Percentiles rank a stretch among this genome's conserved stretches.
Conservation (phyloP, 2,113 vertebrate species). For the Diphyllodes magnificus region DNA sequence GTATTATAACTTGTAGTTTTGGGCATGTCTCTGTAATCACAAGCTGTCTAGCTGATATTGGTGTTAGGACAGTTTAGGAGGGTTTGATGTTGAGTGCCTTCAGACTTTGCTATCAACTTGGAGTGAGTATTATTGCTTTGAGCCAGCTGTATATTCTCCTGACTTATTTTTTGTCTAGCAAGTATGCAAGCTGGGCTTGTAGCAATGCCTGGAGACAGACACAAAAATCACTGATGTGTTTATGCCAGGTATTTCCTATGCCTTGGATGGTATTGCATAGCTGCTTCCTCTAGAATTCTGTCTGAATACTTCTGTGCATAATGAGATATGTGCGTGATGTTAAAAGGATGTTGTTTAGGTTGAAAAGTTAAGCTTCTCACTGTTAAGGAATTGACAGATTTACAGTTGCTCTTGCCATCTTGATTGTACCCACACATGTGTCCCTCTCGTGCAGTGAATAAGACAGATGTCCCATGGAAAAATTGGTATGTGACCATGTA, state of each 20-base stretch:
- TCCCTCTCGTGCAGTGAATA: neutral
- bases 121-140: neutral
- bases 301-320: neutral
- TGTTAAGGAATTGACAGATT: conserved; percentile 32
- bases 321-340: neutral
- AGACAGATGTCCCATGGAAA: neutral
- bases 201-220: neutral
- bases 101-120: neutral
- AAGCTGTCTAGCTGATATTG: neutral
- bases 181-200: neutral
- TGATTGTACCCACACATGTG: neutral
- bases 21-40: neutral
- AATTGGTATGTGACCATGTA: neutral
- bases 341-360: conserved; percentile 21
- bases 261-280: neutral
- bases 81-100: neutral
- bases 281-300: neutral
- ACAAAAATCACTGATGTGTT: neutral
- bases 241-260: neutral
- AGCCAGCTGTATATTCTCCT: neutral
- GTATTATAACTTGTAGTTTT: neutral
- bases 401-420: neutral
- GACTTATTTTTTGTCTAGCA: neutral
- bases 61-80: neutral
- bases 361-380: neutral